Base-by-base conservation (phyloP, 2,113 vertebrate genomes). In the Dipodomys merriami region DNA sequence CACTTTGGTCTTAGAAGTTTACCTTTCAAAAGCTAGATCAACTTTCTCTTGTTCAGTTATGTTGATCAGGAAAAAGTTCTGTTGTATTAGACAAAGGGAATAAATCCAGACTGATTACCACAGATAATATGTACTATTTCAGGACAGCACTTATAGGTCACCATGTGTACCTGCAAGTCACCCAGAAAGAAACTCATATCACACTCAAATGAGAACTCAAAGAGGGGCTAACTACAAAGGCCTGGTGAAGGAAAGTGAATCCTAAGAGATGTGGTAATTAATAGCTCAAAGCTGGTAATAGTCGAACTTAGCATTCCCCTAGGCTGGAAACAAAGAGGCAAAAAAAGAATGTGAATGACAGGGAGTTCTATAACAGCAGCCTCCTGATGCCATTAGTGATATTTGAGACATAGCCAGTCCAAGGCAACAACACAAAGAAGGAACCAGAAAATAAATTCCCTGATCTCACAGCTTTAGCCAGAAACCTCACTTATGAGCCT, bases 1-100 rank as follows among this genome's bases (percentile, higher is more conserved):
- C 33, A 65, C 20, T 71, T 77, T 96, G 67, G 39, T 81, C 67
- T 88, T 87, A 88, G 83, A 95, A 90, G 1, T 5, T 27, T 2
- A 85, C 33, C 13, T 71, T 90, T 82, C 44, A 65, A 74, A 46
- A 18, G 25, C 3, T n/a, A 79, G 15, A 46, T 1, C 46, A 27
- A 64, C 30, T 60, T 85, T 69, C 11, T 64, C 29, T 49, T 79
- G 35, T 87, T 94, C 23, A 69, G 2, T 27, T 85, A 27, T 90
- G 49, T 2, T 25, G 13, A 72, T 44, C 30, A 76, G 69, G 57
- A 91, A 90, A 35, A 64, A 3, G 46, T 20, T 72, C 20, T 79
- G 13, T 81, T 87, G 18, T 80, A 33, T 86, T 35, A 73, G 49
- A 93, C 5, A 39, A 64, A 88, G 25, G 35, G 33, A 80, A n/a